Evolutionary conservation across 2,797 vertebrate genomes (phyloP).

Genomic region (Melanitta fusca): DNA sequence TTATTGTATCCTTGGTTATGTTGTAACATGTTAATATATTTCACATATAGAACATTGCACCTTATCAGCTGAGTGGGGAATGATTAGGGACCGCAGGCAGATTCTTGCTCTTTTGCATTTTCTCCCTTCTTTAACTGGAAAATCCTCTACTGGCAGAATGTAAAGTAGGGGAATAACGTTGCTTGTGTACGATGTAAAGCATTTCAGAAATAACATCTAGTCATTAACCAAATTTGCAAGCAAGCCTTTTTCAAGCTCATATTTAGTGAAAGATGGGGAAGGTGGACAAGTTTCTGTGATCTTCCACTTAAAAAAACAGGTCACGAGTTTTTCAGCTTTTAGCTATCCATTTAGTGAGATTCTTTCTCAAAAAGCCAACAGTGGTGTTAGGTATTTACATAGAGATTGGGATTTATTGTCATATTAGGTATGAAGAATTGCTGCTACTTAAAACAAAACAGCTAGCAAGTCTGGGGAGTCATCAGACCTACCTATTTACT

Average conservation of each 20-base stretch:
- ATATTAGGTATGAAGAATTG: neutral
- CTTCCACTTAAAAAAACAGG: neutral
- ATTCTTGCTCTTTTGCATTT: neutral
- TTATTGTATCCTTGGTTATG: neutral
- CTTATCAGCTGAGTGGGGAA: neutral
- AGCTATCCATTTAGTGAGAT: neutral
- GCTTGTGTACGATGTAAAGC: neutral
- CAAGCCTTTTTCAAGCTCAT: neutral
- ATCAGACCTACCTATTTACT: neutral
- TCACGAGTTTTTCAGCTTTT: neutral
- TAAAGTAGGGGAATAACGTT: neutral
- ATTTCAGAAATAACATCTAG: neutral
- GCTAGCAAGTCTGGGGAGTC: neutral
- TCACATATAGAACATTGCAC: neutral
- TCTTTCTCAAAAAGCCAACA: neutral
- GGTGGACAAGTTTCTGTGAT: neutral
- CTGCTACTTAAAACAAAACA: neutral
- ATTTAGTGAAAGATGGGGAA: neutral
- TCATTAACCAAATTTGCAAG: neutral
- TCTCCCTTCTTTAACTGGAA: neutral
- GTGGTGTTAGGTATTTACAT: neutral
- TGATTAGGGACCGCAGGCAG: neutral
- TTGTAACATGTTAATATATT: neutral
- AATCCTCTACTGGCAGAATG: neutral
- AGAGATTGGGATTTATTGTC: neutral